Percentiles rank a stretch among this genome's conserved stretches.
Evolutionary conservation across 2,113 vertebrate genomes (phyloP).

Genomic region (Morone saxatilis): DNA sequence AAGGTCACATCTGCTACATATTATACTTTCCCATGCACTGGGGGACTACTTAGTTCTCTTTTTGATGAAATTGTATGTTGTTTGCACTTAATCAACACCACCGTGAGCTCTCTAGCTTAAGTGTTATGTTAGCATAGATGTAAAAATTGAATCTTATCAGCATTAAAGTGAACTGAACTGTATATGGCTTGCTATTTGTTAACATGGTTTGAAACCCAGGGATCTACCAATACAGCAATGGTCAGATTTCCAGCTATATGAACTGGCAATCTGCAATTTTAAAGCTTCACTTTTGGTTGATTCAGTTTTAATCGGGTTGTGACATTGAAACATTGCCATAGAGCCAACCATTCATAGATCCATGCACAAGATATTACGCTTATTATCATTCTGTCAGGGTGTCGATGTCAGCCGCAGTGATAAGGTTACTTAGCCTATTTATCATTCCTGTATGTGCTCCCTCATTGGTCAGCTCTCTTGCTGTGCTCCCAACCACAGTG

Average conservation of each 20-base stretch:
- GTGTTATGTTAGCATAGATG: background rate
- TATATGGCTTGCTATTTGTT: background rate
- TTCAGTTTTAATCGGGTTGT: slow-evolving; percentile 13
- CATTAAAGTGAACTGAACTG: background rate
- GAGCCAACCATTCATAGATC: slow-evolving; percentile 17
- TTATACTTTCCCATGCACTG: slow-evolving; percentile 5
- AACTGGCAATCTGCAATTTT: background rate
- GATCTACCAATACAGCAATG: background rate
- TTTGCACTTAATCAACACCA: background rate
- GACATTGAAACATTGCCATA: background rate
- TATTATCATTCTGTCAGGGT: slow-evolving; percentile 66
- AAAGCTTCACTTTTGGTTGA: background rate
- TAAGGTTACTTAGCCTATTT: slow-evolving; percentile 73
- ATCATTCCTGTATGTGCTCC: slow-evolving; percentile 67
- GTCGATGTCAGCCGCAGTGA: slow-evolving; percentile 49
- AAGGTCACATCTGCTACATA: slow-evolving; percentile 24
- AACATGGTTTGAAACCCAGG: background rate
- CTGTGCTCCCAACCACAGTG: slow-evolving; percentile 50
- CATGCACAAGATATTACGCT: slow-evolving; percentile 39
- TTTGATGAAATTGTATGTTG: slow-evolving; percentile 10
- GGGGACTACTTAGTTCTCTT: background rate
- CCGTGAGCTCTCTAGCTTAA: background rate
- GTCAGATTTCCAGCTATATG: background rate
- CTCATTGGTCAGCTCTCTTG: slow-evolving; percentile 55
- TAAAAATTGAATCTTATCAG: background rate